phyloP scores from a whole-genome alignment of 2,113 vertebrate species.

The Zosterops borbonicus region DNA sequence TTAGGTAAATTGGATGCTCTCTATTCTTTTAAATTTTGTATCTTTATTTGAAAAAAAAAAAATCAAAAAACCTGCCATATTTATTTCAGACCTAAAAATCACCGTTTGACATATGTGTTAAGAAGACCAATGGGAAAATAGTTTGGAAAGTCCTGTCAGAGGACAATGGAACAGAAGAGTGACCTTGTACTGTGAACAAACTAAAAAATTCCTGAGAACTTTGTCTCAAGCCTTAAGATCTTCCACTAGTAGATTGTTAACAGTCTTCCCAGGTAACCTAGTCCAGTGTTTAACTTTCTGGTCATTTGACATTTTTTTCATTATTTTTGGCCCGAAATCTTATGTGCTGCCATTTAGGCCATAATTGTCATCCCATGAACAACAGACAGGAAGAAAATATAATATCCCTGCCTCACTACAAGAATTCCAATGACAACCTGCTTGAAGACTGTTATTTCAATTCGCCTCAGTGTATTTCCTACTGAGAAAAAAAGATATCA shows the following conservation, averaged over 20 bases:
- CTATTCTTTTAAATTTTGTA: background rate
- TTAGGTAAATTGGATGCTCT: background rate
- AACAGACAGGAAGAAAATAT: background rate
- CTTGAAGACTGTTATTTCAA: background rate
- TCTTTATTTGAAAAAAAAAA: background rate
- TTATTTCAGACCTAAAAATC: background rate
- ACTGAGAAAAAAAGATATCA: background rate
- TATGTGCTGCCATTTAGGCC: background rate
- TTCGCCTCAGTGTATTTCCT: background rate
- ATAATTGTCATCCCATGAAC: background rate
- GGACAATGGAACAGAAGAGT: background rate
- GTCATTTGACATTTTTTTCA: background rate
- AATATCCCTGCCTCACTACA: background rate
- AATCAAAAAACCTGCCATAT: accelerated
- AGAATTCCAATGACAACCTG: background rate
- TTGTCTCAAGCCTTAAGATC: background rate
- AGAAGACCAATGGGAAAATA: background rate
- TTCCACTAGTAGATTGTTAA: background rate
- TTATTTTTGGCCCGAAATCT: background rate
- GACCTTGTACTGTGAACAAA: background rate
- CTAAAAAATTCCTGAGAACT: background rate
- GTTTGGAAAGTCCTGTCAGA: background rate
- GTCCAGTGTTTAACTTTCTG: background rate
- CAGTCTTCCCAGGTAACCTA: accelerated
- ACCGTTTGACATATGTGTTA: background rate